Conservation (phyloP, 2,888 invertebrate species). For the Chrysina gloriosa region DNA sequence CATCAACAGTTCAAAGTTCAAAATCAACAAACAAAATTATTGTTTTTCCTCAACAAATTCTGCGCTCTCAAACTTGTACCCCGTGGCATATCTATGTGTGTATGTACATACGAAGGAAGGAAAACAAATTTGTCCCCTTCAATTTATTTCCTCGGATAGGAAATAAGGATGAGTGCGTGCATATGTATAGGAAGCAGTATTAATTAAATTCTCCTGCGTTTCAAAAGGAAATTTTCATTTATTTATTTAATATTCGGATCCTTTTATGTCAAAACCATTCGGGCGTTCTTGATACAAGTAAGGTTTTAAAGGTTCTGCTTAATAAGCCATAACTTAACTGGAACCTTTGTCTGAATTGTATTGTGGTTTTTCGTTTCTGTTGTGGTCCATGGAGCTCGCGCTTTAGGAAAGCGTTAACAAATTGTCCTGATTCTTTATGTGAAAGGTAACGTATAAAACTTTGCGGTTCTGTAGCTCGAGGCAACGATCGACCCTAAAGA, state of each 20-base stretch:
- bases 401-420: slow-evolving; percentile 16
- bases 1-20: too few relatives aligned
- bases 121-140: too few relatives aligned
- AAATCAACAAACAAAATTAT: too few relatives aligned
- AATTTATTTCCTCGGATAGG: too few relatives aligned
- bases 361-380: slow-evolving; percentile 16
- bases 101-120: too few relatives aligned
- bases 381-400: slow-evolving; percentile 13
- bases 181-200: too few relatives aligned
- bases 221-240: background rate
- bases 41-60: too few relatives aligned
- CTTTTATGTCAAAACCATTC: slow-evolving; percentile 9
- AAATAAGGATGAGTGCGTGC: too few relatives aligned
- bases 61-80: too few relatives aligned
- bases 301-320: background rate
- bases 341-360: slow-evolving; percentile 19
- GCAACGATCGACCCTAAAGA: too few relatives aligned
- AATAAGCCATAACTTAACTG: slow-evolving; percentile 17
- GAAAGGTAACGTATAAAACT: slow-evolving; percentile 12
- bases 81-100: too few relatives aligned
- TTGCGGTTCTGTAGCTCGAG: background rate
- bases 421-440: slow-evolving; percentile 12
- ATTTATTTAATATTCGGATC: background rate
- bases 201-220: too few relatives aligned
- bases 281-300: slow-evolving; percentile 1